phyloP scores from a whole-genome alignment of 2,797 vertebrate genomes.

The Chelmon rostratus region DNA sequence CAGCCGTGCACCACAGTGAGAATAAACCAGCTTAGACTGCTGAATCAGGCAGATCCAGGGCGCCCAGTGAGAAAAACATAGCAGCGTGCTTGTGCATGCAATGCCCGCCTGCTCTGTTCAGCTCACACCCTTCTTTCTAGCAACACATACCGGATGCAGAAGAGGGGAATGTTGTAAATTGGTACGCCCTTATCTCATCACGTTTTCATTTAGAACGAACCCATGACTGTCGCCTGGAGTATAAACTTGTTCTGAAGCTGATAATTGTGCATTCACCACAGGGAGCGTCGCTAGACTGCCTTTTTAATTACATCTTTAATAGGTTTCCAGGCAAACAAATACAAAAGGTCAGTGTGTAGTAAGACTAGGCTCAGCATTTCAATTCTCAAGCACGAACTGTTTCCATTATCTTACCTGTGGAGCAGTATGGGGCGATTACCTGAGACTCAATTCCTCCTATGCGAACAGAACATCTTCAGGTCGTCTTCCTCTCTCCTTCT shows the following conservation, averaged over 20 bases:
- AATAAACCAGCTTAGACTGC: slow-evolving; percentile 65
- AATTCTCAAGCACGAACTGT: slow-evolving; percentile 48
- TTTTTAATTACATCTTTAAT: slow-evolving; percentile 82
- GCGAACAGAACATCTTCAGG: slow-evolving; percentile 8
- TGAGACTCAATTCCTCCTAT: slow-evolving; percentile 34
- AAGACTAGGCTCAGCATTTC: slow-evolving; percentile 41
- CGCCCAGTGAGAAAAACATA: slow-evolving; percentile 65
- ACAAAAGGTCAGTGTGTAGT: slow-evolving; percentile 64
- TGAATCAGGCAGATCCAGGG: slow-evolving; percentile 73
- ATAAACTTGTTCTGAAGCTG: slow-evolving; percentile 63
- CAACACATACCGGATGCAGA: slow-evolving; percentile 44
- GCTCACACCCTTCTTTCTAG: slow-evolving; percentile 30
- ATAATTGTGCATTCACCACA: slow-evolving; percentile 73
- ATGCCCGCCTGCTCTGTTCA: slow-evolving; percentile 21
- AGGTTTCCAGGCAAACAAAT: slow-evolving; percentile 72
- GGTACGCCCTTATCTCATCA: slow-evolving; percentile 34
- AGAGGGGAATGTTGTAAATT: slow-evolving; percentile 42
- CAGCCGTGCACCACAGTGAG: slow-evolving; percentile 51
- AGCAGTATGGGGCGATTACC: slow-evolving; percentile 14
- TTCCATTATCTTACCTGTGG: slow-evolving; percentile 60
- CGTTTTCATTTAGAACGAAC: slow-evolving; percentile 54
- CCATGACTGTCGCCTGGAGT: slow-evolving; percentile 45
- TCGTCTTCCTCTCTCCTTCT: background rate
- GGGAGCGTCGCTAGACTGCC: slow-evolving; percentile 53
- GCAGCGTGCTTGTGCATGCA: slow-evolving; percentile 41